These are phyloP conservation scores for Scaptomyza hsui DNA, from an alignment of 1,140 invertebrate species.

Conservation along the genomic window DNA sequence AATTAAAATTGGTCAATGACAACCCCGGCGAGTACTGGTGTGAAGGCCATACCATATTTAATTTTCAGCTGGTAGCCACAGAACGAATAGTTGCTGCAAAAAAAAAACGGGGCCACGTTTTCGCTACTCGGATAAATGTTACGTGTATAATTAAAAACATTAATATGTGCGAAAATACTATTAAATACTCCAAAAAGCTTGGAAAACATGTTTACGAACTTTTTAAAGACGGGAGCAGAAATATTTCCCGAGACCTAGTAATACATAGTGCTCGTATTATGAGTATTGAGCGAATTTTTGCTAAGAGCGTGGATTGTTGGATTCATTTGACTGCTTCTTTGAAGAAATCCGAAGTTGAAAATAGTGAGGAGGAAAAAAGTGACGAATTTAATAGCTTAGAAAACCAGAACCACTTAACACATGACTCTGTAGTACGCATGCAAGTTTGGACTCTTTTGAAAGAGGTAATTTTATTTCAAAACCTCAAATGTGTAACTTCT, in stretches of 20 bases:
- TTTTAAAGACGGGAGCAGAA: background rate
- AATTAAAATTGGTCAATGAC: constrained; percentile 71
- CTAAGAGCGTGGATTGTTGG: constrained; percentile 13
- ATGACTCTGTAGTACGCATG: constrained; percentile 38
- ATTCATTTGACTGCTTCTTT: constrained; percentile 47
- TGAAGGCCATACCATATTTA: constrained; percentile 70
- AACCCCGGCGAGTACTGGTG: constrained; percentile 84
- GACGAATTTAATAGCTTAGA: constrained; percentile 42
- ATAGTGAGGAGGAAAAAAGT: constrained; percentile 41
- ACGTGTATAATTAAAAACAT: constrained; percentile 11
- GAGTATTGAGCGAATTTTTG: constrained; percentile 32
- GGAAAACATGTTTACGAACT: constrained; percentile 16
- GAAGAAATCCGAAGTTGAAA: constrained; percentile 37
- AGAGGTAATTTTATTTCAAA: constrained; percentile 12
- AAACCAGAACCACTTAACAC: constrained; percentile 20
- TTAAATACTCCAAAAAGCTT: constrained; percentile 7
- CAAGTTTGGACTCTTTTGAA: constrained; percentile 27
- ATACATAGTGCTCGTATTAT: constrained; percentile 64
- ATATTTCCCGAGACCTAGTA: constrained; percentile 31
- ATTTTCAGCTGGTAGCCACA: constrained; percentile 55
- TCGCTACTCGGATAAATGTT: constrained; percentile 60
- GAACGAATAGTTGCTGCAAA: constrained; percentile 64
- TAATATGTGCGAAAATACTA: constrained; percentile 14
- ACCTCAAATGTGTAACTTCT: background rate
- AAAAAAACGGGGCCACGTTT: constrained; percentile 67